These are phyloP conservation scores for Cladorhizidae sp. DNA, from an alignment of 37 sponge, comb jelly and placozoan genomes.

Conservation along the genomic window DNA sequence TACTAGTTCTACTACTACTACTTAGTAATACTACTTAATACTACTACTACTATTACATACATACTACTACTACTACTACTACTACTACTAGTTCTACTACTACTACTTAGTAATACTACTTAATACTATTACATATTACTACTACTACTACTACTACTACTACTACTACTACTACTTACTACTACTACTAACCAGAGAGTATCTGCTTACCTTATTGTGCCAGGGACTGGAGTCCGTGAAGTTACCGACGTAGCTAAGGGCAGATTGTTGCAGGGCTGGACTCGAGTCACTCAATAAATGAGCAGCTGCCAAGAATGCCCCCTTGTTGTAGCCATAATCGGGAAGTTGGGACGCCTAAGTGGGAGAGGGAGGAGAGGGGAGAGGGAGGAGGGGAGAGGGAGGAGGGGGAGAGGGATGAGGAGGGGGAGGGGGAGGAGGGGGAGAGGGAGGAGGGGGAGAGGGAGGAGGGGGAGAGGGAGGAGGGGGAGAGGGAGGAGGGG, in stretches of 20 bases:
- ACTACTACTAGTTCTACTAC: too few relatives aligned
- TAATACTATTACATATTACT: too few relatives aligned
- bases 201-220: slow-evolving; percentile 43
- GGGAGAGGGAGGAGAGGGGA: background rate
- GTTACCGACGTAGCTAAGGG: slow-evolving; percentile 37
- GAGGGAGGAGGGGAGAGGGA: background rate
- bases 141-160: too few relatives aligned
- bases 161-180: too few relatives aligned
- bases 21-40: too few relatives aligned
- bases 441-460: slow-evolving; percentile 9
- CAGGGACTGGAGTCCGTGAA: slow-evolving; percentile 51
- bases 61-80: too few relatives aligned
- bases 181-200: too few relatives aligned
- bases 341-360: slow-evolving; percentile 24
- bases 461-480: background rate
- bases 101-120: too few relatives aligned
- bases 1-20: too few relatives aligned
- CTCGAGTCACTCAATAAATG: slow-evolving; percentile 25
- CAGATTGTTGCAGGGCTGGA: background rate
- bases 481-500: background rate
- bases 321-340: slow-evolving; percentile 53
- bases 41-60: too few relatives aligned
- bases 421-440: background rate
- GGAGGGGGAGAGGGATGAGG: background rate
- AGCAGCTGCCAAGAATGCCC: slow-evolving; percentile 57